Evolutionary conservation across 35 echinoderm and acorn worm species (phyloP).

Genomic region (Eucidaris tribuloides): DNA sequence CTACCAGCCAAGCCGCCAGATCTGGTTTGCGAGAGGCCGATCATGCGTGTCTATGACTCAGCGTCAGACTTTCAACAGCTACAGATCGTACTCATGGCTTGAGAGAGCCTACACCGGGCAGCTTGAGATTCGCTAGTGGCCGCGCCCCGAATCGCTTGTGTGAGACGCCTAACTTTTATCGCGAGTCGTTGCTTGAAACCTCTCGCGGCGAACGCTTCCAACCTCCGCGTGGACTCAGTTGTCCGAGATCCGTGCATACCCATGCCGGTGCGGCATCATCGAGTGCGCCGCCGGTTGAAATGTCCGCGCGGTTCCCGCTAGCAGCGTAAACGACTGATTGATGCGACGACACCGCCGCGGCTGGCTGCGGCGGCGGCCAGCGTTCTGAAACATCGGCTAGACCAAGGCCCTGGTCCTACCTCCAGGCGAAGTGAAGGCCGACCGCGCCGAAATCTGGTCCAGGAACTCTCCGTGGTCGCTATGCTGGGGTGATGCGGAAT

Average conservation of each 20-base stretch:
- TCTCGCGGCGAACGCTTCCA: slow-evolving; percentile 92
- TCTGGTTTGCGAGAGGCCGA: slow-evolving; percentile 95
- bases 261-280: slow-evolving; percentile 91
- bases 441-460: slow-evolving; percentile 84
- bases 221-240: slow-evolving; percentile 94
- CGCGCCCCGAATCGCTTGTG: slow-evolving; percentile 84
- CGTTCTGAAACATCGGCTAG: slow-evolving; percentile 33
- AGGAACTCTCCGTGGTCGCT: slow-evolving; percentile 95
- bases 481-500: slow-evolving; percentile 50
- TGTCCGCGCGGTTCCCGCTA: slow-evolving; percentile 74
- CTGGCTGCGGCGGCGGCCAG: slow-evolving; percentile 45
- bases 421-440: slow-evolving; percentile 40
- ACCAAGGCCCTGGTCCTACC: slow-evolving; percentile 30
- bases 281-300: slow-evolving; percentile 69
- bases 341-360: slow-evolving; percentile 46
- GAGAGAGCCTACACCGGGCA: slow-evolving; percentile 92
- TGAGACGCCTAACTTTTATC: slow-evolving; percentile 96
- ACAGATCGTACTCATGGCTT: slow-evolving; percentile 98
- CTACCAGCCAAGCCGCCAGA: slow-evolving; percentile 86
- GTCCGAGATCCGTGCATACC: slow-evolving; percentile 95
- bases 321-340: slow-evolving; percentile 71
- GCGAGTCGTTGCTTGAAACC: slow-evolving; percentile 97
- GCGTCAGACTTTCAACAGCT: slow-evolving; percentile 91
- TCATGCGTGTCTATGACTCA: slow-evolving; percentile 99
- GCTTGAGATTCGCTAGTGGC: slow-evolving; percentile 93